A percentile compares a stretch with the other conserved stretches of the same genome.
phyloP scores from a whole-genome alignment of 2,888 invertebrate species.

The Pyrocoelia pectoralis region DNA sequence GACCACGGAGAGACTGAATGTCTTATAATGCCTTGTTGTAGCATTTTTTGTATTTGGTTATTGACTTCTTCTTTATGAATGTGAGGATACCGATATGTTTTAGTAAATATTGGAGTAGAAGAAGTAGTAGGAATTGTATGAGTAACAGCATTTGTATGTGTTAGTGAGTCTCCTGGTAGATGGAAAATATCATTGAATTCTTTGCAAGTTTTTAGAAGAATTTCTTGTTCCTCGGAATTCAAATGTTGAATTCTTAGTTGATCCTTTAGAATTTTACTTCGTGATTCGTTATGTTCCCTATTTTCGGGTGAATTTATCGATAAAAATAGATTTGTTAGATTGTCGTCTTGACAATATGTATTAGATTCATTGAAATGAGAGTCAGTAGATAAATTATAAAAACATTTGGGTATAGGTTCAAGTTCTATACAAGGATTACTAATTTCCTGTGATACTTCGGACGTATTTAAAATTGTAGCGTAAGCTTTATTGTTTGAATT shows the following conservation, averaged over 20 bases:
- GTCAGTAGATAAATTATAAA: too few relatives aligned
- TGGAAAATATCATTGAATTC: too few relatives aligned
- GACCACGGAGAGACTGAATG: slow-evolving; percentile 44
- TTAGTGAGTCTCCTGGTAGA: slow-evolving; percentile 39
- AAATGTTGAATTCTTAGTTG: too few relatives aligned
- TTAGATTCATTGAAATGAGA: too few relatives aligned
- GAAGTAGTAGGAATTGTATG: slow-evolving; percentile 50
- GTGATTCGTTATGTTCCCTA: too few relatives aligned
- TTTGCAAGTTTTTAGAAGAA: slow-evolving; percentile 39
- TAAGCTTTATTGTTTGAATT: too few relatives aligned
- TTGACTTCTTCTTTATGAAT: slow-evolving; percentile 50
- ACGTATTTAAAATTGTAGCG: background rate
- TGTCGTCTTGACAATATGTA: too few relatives aligned
- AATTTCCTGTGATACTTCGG: background rate
- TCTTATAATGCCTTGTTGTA: slow-evolving; percentile 45
- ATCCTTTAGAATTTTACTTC: slow-evolving; percentile 16
- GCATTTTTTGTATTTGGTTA: slow-evolving; percentile 46
- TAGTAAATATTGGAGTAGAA: slow-evolving; percentile 46
- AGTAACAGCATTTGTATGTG: slow-evolving; percentile 41
- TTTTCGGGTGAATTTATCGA: too few relatives aligned
- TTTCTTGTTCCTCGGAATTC: slow-evolving; percentile 41
- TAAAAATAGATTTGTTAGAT: too few relatives aligned
- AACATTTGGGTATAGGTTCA: background rate
- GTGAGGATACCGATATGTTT: slow-evolving; percentile 52
- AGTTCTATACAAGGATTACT: background rate